Conservation (phyloP, 2,888 invertebrate species). For the Congeria kusceri region DNA sequence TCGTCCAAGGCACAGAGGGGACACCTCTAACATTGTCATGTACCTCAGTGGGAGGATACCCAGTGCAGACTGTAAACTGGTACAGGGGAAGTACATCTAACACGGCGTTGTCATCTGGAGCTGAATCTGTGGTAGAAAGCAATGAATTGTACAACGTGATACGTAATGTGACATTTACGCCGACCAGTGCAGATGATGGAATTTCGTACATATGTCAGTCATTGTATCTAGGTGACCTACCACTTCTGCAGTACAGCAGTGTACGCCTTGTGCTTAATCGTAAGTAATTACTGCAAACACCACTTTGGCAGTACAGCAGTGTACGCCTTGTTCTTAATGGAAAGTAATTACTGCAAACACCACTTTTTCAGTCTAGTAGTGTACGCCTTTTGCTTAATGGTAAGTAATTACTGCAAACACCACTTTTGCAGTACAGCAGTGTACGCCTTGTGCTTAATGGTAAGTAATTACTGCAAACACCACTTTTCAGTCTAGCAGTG, state of each 20-base stretch:
- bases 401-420: no score
- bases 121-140: neutral
- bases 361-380: no score
- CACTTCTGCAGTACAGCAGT: neutral
- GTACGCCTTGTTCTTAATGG: no score
- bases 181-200: slow-evolving; percentile 2
- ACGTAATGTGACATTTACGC: neutral
- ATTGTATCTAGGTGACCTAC: neutral
- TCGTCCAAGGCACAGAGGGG: neutral
- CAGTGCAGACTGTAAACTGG: slow-evolving; percentile 4
- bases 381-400: no score
- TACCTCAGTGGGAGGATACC: neutral
- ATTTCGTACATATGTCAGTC: neutral
- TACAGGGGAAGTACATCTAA: neutral
- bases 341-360: no score
- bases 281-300: neutral
- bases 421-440: no score
- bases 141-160: neutral
- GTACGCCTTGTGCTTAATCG: neutral
- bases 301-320: no score
- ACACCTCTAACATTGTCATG: neutral
- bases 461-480: no score
- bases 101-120: neutral
- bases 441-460: no score
- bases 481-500: no score